These are phyloP conservation scores for Nothocercus nigrocapillus DNA, from an alignment of 2,113 vertebrate species.

Conservation along the genomic window DNA sequence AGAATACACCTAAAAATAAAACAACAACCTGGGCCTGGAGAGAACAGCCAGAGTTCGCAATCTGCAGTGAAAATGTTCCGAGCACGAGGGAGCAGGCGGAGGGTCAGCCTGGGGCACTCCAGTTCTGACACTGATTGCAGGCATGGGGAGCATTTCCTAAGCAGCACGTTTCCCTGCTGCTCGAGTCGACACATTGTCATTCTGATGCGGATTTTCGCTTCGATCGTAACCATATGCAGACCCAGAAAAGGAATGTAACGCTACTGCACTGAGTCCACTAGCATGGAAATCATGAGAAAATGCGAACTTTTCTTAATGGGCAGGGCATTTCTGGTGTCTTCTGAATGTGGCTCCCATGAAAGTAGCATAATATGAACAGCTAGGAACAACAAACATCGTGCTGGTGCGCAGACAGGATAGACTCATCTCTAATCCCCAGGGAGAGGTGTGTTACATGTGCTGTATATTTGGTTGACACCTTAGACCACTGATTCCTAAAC, in stretches of 20 bases:
- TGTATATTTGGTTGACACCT: background rate
- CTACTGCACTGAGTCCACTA: background rate
- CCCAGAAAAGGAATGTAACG: background rate
- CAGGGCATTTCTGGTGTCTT: background rate
- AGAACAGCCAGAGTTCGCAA: background rate
- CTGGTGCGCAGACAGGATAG: background rate
- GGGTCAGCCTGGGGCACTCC: background rate
- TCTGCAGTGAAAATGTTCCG: background rate
- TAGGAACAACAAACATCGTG: background rate
- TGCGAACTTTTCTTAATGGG: background rate
- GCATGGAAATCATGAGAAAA: background rate
- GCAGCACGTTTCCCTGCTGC: background rate
- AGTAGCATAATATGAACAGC: accelerated
- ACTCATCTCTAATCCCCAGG: background rate
- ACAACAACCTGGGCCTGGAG: slow-evolving; percentile 6
- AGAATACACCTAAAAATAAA: slow-evolving; percentile 44
- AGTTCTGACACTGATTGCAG: background rate
- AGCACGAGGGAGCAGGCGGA: background rate
- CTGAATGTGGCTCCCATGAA: background rate
- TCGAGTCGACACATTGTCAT: background rate
- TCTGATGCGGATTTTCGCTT: background rate
- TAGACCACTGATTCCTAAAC: background rate
- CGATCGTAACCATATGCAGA: background rate
- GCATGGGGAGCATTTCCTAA: background rate
- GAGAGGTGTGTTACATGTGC: background rate